A percentile compares a stretch with the other conserved stretches of the same genome.
Evolutionary conservation across 53 echinoderm and acorn worm species (phyloP).

Genomic region (Paracentrotus lividus): DNA sequence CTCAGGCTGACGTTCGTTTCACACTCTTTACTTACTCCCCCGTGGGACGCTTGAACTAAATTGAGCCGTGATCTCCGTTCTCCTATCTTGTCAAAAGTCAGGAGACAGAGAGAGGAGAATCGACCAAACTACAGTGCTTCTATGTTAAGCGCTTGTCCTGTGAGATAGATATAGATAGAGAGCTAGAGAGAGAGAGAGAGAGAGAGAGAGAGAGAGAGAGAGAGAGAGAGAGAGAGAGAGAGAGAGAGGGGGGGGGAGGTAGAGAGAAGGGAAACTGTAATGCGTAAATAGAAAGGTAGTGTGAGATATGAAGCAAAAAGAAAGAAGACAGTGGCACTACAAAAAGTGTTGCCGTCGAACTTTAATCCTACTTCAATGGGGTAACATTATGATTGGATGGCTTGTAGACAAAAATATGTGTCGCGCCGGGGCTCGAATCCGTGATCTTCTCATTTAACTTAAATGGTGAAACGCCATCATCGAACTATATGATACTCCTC

Average conservation of each 20-base stretch:
- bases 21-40: background rate
- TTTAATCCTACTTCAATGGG: background rate
- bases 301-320: too few relatives aligned
- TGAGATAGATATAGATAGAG: background rate
- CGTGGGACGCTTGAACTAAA: slow-evolving; percentile 9
- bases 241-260: background rate
- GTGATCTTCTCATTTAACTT: too few relatives aligned
- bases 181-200: slow-evolving; percentile 1
- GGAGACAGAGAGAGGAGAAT: background rate
- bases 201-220: background rate
- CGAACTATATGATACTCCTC: background rate
- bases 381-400: background rate
- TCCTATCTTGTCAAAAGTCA: background rate
- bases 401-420: background rate
- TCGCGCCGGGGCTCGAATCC: background rate
- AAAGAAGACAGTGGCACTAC: background rate
- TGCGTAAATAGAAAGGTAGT: too few relatives aligned
- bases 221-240: background rate
- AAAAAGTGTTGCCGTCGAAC: background rate
- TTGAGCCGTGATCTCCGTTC: slow-evolving; percentile 14
- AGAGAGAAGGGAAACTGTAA: too few relatives aligned
- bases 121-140: background rate
- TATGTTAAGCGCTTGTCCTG: background rate
- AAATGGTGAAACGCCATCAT: background rate
- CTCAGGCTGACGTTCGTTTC: slow-evolving; percentile 2